These are phyloP conservation scores for Campoletis raptor DNA, from an alignment of 2,888 invertebrate species.

Conservation along the genomic window DNA sequence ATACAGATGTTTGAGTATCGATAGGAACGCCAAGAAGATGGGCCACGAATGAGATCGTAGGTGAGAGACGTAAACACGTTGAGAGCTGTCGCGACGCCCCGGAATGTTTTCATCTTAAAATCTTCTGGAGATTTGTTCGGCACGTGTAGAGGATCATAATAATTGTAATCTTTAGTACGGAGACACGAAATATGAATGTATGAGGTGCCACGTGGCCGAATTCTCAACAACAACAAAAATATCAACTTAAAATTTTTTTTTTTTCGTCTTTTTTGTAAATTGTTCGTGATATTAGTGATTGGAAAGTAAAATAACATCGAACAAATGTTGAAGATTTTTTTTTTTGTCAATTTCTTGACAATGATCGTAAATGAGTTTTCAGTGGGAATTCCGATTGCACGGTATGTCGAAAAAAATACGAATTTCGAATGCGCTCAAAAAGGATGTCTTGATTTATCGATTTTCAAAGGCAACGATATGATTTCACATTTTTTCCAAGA, in stretches of 20 bases:
- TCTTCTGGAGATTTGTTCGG: slow-evolving; percentile 40
- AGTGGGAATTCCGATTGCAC: background rate
- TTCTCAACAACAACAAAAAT: background rate
- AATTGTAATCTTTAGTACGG: background rate
- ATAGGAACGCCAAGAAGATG: slow-evolving; percentile 24
- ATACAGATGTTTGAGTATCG: background rate
- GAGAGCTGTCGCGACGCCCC: slow-evolving; percentile 59
- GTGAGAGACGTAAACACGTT: slow-evolving; percentile 65
- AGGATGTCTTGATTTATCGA: too few species aligned
- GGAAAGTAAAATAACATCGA: background rate
- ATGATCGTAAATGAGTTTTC: background rate
- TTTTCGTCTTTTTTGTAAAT: too few species aligned
- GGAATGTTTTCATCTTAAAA: slow-evolving; percentile 54
- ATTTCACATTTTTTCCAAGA: too few species aligned
- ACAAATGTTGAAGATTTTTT: background rate
- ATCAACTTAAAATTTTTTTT: background rate
- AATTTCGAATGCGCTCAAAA: background rate
- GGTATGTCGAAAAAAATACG: background rate
- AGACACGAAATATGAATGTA: background rate
- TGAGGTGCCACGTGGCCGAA: background rate
- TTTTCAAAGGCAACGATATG: too few species aligned
- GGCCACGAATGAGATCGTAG: slow-evolving; percentile 49
- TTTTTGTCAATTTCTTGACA: background rate
- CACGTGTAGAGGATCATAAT: slow-evolving; percentile 29
- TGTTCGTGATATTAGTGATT: background rate